These are phyloP conservation scores for Apotomis turbidana DNA, from an alignment of 2,888 invertebrate genomes.

Conservation along the genomic window DNA sequence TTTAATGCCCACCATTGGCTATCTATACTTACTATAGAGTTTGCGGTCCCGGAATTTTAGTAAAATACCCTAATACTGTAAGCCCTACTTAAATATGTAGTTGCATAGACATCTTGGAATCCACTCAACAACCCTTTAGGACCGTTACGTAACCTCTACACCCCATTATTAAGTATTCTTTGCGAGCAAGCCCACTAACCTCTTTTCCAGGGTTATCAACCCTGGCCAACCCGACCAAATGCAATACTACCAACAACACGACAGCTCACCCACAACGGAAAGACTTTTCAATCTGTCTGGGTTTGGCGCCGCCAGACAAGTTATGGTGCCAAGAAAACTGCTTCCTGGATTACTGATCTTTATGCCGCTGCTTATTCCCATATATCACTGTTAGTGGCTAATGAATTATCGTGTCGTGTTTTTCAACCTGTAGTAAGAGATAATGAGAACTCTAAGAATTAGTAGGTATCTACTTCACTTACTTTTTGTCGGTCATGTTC, in stretches of 20 bases:
- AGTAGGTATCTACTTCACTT: too few relatives aligned
- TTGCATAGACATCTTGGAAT: too few relatives aligned
- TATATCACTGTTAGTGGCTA: neutral
- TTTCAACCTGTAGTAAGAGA: too few relatives aligned
- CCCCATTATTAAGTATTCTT: slow-evolving; percentile 14
- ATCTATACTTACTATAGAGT: too few relatives aligned
- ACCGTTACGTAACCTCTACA: slow-evolving; percentile 3
- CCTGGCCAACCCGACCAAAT: slow-evolving; percentile 21
- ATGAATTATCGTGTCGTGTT: neutral
- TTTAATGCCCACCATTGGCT: too few relatives aligned
- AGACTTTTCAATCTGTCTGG: neutral
- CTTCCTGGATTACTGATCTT: slow-evolving; percentile 29
- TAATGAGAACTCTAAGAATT: too few relatives aligned
- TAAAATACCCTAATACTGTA: too few relatives aligned
- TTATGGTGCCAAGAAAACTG: slow-evolving; percentile 31
- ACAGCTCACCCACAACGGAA: neutral
- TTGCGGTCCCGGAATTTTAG: too few relatives aligned
- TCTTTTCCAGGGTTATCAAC: slow-evolving; percentile 37
- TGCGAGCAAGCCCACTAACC: slow-evolving; percentile 36
- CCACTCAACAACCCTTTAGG: too few relatives aligned
- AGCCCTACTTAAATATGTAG: too few relatives aligned
- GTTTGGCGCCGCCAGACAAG: slow-evolving; percentile 18
- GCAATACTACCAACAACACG: neutral
- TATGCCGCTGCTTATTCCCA: slow-evolving; percentile 10
- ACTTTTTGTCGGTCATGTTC: too few relatives aligned